Percentiles rank a stretch among this genome's conserved stretches.
phyloP scores from a whole-genome alignment of 2,113 vertebrate species.

The Albula glossodonta region DNA sequence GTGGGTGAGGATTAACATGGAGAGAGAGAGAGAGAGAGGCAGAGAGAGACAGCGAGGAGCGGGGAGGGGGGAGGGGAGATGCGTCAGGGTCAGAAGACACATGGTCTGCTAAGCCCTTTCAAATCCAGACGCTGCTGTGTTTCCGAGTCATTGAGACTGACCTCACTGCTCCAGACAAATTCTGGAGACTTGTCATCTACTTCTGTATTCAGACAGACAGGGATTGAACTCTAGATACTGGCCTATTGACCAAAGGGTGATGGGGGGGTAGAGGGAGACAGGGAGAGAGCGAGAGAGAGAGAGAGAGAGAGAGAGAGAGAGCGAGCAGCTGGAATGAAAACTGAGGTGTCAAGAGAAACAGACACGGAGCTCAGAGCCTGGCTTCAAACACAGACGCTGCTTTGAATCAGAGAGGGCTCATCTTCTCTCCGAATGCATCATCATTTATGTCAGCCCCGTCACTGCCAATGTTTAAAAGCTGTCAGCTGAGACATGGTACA shows the following conservation, averaged over 20 bases:
- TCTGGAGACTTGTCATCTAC: background rate
- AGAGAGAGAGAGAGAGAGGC: background rate
- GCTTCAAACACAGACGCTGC: background rate
- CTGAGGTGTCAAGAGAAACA: slow-evolving; percentile 14
- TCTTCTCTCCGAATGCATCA: background rate
- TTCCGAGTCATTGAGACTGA: background rate
- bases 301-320: background rate
- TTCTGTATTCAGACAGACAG: too few relatives aligned
- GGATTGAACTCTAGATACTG: too few relatives aligned
- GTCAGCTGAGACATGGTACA: background rate
- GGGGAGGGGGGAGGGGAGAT: background rate
- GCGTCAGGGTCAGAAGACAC: background rate
- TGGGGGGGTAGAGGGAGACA: background rate
- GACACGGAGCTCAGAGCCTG: background rate
- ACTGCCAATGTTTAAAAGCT: background rate
- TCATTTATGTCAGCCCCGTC: background rate
- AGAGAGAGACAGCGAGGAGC: background rate
- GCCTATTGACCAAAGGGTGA: too few relatives aligned
- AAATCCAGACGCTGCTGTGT: background rate
- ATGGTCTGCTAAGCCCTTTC: background rate
- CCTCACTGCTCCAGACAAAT: background rate
- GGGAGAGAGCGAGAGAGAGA: background rate
- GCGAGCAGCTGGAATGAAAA: slow-evolving; percentile 4
- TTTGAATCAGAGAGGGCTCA: background rate
- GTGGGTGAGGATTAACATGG: background rate